Evolutionary conservation across 2,888 invertebrate species (phyloP).

Genomic region (Heliconius ismenius): DNA sequence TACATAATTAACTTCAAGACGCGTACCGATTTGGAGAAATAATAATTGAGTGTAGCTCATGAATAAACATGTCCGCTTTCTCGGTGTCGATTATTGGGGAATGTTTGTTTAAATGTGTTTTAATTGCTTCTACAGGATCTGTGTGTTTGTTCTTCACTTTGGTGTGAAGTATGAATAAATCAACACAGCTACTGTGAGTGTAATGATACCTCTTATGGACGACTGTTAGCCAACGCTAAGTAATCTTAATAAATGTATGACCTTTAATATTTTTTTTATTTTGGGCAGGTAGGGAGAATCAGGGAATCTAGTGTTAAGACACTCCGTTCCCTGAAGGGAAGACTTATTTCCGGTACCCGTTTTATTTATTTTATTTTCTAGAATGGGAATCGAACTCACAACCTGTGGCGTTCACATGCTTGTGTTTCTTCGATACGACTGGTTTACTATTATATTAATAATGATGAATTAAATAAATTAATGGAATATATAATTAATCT

Average conservation of each 20-base stretch:
- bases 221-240: neutral
- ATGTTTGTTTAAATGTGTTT: conserved; percentile 31
- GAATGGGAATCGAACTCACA: too few species aligned
- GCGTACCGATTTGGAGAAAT: conserved; percentile 45
- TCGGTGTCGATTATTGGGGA: conserved; percentile 30
- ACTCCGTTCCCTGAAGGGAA: too few species aligned
- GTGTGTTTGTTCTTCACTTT: conserved; percentile 15
- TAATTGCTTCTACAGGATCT: conserved; percentile 21
- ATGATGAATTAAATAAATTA: too few species aligned
- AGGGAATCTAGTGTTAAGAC: too few species aligned
- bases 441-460: too few species aligned
- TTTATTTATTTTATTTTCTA: too few species aligned
- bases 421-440: too few species aligned
- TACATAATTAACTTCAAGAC: conserved; percentile 43
- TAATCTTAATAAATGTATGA: neutral
- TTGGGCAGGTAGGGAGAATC: too few species aligned
- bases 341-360: too few species aligned
- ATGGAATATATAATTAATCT: neutral
- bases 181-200: conserved; percentile 4
- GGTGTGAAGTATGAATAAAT: conserved; percentile 21
- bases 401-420: too few species aligned
- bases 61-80: conserved; percentile 49
- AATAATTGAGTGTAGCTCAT: conserved; percentile 47
- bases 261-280: too few species aligned
- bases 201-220: neutral